Conservation (phyloP, 2,113 vertebrate species). For the Bubalus kerabau region DNA sequence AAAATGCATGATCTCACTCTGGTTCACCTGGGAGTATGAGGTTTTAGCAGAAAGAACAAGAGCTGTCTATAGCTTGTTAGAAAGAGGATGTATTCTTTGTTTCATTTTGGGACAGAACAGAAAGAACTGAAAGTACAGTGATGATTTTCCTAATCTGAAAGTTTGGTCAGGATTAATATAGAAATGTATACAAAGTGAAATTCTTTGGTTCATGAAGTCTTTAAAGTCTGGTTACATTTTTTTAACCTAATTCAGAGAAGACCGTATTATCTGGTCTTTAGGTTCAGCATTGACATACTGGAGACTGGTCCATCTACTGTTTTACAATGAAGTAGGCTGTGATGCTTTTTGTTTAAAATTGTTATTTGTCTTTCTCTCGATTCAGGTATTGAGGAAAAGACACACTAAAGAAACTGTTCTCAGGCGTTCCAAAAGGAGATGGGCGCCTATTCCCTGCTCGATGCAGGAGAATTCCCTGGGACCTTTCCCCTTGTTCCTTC, state of each 20-base stretch:
- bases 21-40: background rate
- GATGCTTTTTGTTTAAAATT: background rate
- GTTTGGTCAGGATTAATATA: background rate
- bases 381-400: constrained; percentile 66
- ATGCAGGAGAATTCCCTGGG: constrained; percentile 84
- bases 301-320: background rate
- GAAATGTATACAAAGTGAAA: background rate
- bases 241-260: background rate
- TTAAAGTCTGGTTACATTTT: background rate
- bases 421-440: constrained; percentile 87
- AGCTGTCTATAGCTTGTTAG: background rate
- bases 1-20: rapidly evolving
- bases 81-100: background rate
- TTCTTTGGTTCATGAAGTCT: background rate
- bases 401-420: constrained; percentile 74
- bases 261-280: background rate
- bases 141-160: background rate
- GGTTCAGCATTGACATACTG: background rate
- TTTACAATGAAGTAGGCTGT: background rate
- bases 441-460: constrained; percentile 87
- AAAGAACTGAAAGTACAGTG: background rate
- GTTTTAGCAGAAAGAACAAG: background rate
- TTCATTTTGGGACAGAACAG: background rate
- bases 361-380: constrained; percentile 6
- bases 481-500: constrained; percentile 83